Base-by-base conservation (phyloP, 2,113 vertebrate species). In the Rhea pennata region DNA sequence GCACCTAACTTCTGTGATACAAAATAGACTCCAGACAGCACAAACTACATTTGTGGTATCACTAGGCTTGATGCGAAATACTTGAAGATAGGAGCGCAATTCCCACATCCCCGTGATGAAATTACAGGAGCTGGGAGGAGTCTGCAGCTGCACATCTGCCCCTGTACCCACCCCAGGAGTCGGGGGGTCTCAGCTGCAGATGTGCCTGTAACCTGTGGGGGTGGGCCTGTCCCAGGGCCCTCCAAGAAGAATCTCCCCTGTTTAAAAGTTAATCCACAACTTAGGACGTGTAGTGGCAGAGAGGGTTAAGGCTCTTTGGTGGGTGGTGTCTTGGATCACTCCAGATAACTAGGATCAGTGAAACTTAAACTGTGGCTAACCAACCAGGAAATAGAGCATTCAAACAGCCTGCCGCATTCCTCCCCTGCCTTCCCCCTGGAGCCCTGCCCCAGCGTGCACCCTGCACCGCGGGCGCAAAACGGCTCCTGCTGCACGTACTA, bases 401-500 rank as follows among this genome's bases (percentile, higher is more conserved):
- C 51, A 3, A 0, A 1, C 27, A 7, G 19, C 23, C 7, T 27
- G 39, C 64, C 22, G 0, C 53, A 3, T 4, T 31, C 33, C 53
- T 36, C 21, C 2, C 50, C 69, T 3, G 39, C 36, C 36, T 50
- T 26, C 44, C 44, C 71, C 64, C 1, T 5, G 54, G 48, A 56
- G 72, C 77, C 0, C 23, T 5, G 89, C n/a, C 46, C 76, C 15
- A 21, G 86, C 58, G 27, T 19, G 46, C 21, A 33, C 71, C 62
- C 72, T 0, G 24, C 1, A 0, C 8, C 11, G 11, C 44, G 5
- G 20, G 5, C 0, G 1, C 76, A 1, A 2, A 11, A 71, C 80
- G 7, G 78, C 62, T 22, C 62, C 73, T 23, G 67, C 22, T 1
- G 0, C n/a, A 4, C 11, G 5, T 11, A 13, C 3, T 11, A 13